These are phyloP conservation scores for Poecilia wingei DNA, from an alignment of 2,797 vertebrate species.

Conservation along the genomic window DNA sequence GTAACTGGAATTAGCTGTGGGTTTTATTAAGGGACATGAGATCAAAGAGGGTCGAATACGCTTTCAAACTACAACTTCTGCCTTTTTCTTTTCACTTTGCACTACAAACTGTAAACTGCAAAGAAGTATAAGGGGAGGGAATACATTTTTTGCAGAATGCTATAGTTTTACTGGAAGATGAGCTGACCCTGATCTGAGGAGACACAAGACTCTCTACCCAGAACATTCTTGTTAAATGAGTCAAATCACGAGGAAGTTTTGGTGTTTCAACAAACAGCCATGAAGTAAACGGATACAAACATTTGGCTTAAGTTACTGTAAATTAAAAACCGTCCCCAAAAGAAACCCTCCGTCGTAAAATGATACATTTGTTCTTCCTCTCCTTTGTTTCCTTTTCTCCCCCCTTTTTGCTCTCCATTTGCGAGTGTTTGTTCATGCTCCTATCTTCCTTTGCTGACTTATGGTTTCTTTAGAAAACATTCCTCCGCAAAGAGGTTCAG, in stretches of 20 bases:
- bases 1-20: neutral
- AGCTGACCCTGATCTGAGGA: slow-evolving; percentile 8
- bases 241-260: slow-evolving; percentile 24
- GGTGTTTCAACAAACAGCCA: slow-evolving; percentile 19
- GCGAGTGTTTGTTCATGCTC: slow-evolving; percentile 6
- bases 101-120: neutral
- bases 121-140: neutral
- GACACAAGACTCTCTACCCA: slow-evolving; percentile 8
- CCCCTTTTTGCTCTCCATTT: slow-evolving; percentile 3
- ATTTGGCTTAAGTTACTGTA: slow-evolving; percentile 24
- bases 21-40: neutral
- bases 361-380: slow-evolving; percentile 24
- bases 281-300: slow-evolving; percentile 12
- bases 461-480: slow-evolving; percentile 70
- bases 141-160: slow-evolving; percentile 2
- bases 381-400: neutral
- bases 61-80: neutral
- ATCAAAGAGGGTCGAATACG: neutral
- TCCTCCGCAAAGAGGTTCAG: slow-evolving; percentile 69
- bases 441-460: slow-evolving; percentile 48
- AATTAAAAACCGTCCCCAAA: slow-evolving; percentile 26
- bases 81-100: neutral
- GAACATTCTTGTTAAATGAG: slow-evolving; percentile 20
- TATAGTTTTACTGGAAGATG: neutral
- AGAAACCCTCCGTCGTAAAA: slow-evolving; percentile 20